A percentile compares a stretch with the other conserved stretches of the same genome.
Evolutionary conservation across 2,888 invertebrate genomes (phyloP).

Genomic region (Aricia artaxerxes): DNA sequence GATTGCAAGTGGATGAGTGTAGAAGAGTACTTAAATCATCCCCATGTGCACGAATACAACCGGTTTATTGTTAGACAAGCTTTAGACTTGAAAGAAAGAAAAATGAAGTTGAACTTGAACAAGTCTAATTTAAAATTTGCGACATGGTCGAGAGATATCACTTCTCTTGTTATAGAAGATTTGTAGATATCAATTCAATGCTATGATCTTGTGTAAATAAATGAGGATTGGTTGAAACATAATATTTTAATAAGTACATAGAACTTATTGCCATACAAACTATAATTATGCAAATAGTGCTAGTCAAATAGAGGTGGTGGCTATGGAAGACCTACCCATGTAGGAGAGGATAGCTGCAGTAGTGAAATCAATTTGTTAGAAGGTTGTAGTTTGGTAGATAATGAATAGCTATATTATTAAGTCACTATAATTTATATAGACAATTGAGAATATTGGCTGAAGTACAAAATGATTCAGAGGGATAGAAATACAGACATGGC

Average conservation of each 20-base stretch:
- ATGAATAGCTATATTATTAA: neutral
- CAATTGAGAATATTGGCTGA: neutral
- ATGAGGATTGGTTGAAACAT: neutral
- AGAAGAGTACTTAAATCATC: slow-evolving; percentile 85
- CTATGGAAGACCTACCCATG: neutral
- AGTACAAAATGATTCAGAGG: slow-evolving; percentile 2
- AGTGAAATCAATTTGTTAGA: neutral
- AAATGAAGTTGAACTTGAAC: slow-evolving; percentile 80
- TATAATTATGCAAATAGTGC: neutral
- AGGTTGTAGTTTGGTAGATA: neutral
- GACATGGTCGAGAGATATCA: slow-evolving; percentile 58
- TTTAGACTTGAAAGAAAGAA: slow-evolving; percentile 82
- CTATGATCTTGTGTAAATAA: neutral
- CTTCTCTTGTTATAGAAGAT: slow-evolving; percentile 62
- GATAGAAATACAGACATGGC: neutral
- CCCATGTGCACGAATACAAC: slow-evolving; percentile 87
- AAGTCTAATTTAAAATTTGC: slow-evolving; percentile 63
- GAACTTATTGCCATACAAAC: neutral
- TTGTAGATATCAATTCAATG: slow-evolving; percentile 38
- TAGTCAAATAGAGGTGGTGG: neutral
- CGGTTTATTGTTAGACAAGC: slow-evolving; percentile 84
- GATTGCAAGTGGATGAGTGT: slow-evolving; percentile 91
- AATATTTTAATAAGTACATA: neutral
- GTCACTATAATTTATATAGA: neutral
- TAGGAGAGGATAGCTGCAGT: neutral